Conservation (phyloP, 2,888 invertebrate genomes). For the Chalcosyrphus nemorum region DNA sequence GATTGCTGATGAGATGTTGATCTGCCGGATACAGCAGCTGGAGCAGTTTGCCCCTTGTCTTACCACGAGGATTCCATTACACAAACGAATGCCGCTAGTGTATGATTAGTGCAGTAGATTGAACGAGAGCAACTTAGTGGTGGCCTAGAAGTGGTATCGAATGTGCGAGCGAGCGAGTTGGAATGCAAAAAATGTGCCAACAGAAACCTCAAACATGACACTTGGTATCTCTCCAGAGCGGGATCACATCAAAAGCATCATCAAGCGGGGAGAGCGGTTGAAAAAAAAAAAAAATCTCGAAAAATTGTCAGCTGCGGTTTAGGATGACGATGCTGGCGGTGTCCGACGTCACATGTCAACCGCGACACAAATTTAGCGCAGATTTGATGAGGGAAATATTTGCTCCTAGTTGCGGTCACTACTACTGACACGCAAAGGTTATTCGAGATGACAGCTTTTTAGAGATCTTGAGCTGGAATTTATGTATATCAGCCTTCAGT, state of each 20-base stretch:
- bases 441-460: constrained; percentile 35
- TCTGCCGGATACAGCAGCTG: constrained; percentile 49
- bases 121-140: constrained; percentile 42
- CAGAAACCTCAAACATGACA: constrained; percentile 64
- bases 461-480: constrained; percentile 37
- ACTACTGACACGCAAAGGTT: constrained; percentile 51
- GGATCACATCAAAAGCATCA: constrained; percentile 37
- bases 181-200: constrained; percentile 58
- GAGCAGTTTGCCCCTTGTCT: constrained; percentile 2
- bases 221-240: constrained; percentile 27
- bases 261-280: too few relatives aligned
- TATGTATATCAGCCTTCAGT: not conserved
- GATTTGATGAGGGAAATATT: constrained; percentile 33
- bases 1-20: constrained; percentile 23
- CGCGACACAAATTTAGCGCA: constrained; percentile 18
- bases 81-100: constrained; percentile 64
- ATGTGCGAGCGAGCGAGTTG: constrained; percentile 56
- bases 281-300: not conserved
- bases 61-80: constrained; percentile 67
- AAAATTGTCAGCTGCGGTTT: constrained; percentile 65
- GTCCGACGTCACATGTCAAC: constrained; percentile 33
- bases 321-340: constrained; percentile 15
- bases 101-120: constrained; percentile 41
- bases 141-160: constrained; percentile 45
- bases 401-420: constrained; percentile 14